Evolutionary conservation across 1,140 invertebrate genomes (phyloP).

Genomic region (Euschistus heros): DNA sequence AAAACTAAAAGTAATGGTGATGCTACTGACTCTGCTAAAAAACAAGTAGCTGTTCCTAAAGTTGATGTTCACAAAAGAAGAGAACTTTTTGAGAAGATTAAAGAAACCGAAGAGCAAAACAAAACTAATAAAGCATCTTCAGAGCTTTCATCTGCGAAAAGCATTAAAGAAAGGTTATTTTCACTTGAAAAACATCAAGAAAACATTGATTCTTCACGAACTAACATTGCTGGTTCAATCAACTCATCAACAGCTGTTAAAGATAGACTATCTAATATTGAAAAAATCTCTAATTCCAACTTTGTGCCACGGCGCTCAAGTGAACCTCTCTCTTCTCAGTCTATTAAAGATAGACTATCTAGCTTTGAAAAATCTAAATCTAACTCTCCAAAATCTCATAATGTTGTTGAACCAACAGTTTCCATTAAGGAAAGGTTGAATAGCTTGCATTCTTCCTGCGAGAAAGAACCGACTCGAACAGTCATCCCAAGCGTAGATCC

Average conservation of each 20-base stretch:
- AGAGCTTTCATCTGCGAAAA: constrained; percentile 50
- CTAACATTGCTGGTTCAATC: constrained; percentile 23
- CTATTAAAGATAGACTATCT: constrained; percentile 30
- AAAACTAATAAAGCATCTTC: constrained; percentile 30
- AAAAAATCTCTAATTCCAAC: constrained; percentile 39
- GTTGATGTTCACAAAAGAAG: constrained; percentile 70
- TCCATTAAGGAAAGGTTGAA: constrained; percentile 45
- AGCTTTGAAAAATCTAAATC: constrained; percentile 28
- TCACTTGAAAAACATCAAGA: constrained; percentile 45
- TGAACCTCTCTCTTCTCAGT: constrained; percentile 23
- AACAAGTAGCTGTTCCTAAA: constrained; percentile 54
- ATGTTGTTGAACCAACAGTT: constrained; percentile 20
- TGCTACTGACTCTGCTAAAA: constrained; percentile 33
- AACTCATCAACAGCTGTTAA: constrained; percentile 41
- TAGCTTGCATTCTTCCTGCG: constrained; percentile 40
- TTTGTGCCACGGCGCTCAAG: neutral
- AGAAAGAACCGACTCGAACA: constrained; percentile 40
- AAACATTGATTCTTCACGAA: constrained; percentile 28
- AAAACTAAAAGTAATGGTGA: constrained; percentile 9
- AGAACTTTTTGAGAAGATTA: constrained; percentile 60
- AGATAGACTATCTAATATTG: constrained; percentile 49
- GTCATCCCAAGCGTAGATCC: constrained; percentile 15
- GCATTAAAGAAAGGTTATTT: constrained; percentile 58
- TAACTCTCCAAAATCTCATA: neutral
- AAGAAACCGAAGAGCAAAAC: constrained; percentile 15